These are phyloP conservation scores for Mythimna loreyi DNA, from an alignment of 2,888 invertebrate species.

Conservation along the genomic window DNA sequence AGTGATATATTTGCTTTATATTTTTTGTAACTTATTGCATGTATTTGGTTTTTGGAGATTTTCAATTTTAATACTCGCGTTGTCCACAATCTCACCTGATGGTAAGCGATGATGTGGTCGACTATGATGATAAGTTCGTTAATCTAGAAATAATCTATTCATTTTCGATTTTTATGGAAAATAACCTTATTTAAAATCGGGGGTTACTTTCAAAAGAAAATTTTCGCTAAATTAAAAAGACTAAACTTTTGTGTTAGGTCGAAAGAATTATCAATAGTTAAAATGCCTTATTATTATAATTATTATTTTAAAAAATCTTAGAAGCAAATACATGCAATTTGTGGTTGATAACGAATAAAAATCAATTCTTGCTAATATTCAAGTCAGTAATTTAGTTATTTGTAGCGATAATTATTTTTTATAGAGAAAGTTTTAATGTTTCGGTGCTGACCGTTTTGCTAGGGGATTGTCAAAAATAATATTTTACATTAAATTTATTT, in stretches of 20 bases:
- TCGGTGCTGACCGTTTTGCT: not conserved
- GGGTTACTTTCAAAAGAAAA: not conserved
- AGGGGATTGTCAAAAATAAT: not conserved
- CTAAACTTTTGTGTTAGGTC: not conserved
- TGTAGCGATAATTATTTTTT: constrained; percentile 47
- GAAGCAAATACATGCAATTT: constrained; percentile 38
- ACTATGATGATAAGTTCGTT: not conserved
- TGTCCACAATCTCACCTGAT: not conserved
- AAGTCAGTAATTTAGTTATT: constrained; percentile 69
- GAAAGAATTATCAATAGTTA: not conserved
- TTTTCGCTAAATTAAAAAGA: not conserved
- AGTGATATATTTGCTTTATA: constrained; percentile 62
- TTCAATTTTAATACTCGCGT: not conserved
- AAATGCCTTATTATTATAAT: too few relatives aligned
- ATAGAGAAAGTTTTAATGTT: constrained; percentile 42
- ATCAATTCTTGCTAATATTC: constrained; percentile 69
- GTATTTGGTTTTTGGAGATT: constrained; percentile 16
- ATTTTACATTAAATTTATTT: not conserved
- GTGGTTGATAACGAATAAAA: constrained; percentile 48
- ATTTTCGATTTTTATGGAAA: not conserved
- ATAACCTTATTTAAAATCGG: not conserved
- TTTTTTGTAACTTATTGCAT: constrained; percentile 32
- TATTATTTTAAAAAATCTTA: not conserved
- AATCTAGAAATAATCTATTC: not conserved
- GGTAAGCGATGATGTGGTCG: not conserved